Percentiles rank a stretch among this genome's conserved stretches.
phyloP scores from a whole-genome alignment of 2,113 vertebrate species.

The Callospermophilus lateralis region DNA sequence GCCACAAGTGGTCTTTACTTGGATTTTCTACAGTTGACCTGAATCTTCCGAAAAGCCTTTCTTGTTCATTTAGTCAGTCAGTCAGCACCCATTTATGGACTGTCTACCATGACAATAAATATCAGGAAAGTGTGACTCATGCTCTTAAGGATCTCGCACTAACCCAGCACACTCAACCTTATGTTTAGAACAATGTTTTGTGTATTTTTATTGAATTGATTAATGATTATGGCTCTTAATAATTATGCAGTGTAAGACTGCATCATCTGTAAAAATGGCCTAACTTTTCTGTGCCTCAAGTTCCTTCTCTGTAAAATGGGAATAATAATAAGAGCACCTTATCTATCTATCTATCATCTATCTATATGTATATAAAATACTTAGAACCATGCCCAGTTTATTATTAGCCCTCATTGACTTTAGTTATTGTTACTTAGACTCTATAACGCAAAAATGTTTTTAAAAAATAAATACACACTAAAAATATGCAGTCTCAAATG shows the following conservation, averaged over 20 bases:
- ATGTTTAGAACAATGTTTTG: neutral
- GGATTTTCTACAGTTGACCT: neutral
- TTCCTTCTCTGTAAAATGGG: neutral
- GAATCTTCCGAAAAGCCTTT: neutral
- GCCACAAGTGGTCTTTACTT: neutral
- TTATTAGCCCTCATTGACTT: neutral
- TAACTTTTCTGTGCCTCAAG: neutral
- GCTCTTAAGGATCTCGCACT: neutral
- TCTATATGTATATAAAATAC: neutral
- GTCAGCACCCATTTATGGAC: neutral
- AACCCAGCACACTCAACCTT: neutral
- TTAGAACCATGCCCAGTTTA: neutral
- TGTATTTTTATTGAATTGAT: neutral
- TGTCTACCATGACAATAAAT: slow-evolving; percentile 3
- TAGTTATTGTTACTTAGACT: slow-evolving; percentile 11
- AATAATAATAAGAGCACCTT: neutral
- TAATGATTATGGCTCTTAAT: neutral
- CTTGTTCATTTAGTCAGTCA: neutral
- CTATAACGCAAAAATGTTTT: neutral
- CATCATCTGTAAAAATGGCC: neutral
- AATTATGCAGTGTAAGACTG: neutral
- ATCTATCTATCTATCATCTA: neutral
- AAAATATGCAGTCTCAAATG: neutral
- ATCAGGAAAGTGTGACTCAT: neutral
- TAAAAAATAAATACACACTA: neutral